phyloP scores from a whole-genome alignment of 2,888 invertebrate species.

The Diplolepis rosae region DNA sequence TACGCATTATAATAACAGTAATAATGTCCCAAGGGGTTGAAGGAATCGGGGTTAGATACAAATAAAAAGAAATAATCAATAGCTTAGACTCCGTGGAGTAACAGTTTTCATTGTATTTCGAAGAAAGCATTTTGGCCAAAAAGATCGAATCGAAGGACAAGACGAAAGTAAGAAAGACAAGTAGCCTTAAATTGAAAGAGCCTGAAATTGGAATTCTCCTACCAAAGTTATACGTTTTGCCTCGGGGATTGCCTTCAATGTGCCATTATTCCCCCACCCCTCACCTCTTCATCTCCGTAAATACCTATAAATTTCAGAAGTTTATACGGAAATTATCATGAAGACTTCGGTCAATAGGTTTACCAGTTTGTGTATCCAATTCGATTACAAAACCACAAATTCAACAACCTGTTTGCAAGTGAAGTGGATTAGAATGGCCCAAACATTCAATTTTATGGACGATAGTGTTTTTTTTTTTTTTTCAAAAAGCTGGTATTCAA shows the following conservation, averaged over 20 bases:
- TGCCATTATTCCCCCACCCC: constrained; percentile 22
- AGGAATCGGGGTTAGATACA: constrained; percentile 5
- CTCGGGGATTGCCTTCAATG: constrained; percentile 51
- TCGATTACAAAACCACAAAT: background rate
- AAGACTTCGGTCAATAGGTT: constrained; percentile 33
- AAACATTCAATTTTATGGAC: too few relatives aligned
- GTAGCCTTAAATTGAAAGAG: constrained; percentile 69
- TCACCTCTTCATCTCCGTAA: constrained; percentile 20
- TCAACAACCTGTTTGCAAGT: background rate
- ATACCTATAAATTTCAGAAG: constrained; percentile 55
- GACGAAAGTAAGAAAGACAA: constrained; percentile 58
- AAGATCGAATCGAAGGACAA: constrained; percentile 41
- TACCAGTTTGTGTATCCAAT: constrained; percentile 12
- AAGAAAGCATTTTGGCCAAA: background rate
- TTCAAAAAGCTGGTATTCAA: too few relatives aligned
- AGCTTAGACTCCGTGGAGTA: constrained; percentile 17
- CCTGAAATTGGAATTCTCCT: constrained; percentile 68
- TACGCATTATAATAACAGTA: constrained; percentile 22
- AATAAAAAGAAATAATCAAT: constrained; percentile 50
- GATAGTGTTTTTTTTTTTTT: too few relatives aligned
- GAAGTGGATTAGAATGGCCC: too few relatives aligned
- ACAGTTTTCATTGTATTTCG: background rate
- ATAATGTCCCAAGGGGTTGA: constrained; percentile 24
- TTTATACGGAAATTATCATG: constrained; percentile 61
- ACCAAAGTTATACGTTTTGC: constrained; percentile 57